Base-by-base conservation (phyloP, 2,888 invertebrate species). In the Notodonta ziczac region DNA sequence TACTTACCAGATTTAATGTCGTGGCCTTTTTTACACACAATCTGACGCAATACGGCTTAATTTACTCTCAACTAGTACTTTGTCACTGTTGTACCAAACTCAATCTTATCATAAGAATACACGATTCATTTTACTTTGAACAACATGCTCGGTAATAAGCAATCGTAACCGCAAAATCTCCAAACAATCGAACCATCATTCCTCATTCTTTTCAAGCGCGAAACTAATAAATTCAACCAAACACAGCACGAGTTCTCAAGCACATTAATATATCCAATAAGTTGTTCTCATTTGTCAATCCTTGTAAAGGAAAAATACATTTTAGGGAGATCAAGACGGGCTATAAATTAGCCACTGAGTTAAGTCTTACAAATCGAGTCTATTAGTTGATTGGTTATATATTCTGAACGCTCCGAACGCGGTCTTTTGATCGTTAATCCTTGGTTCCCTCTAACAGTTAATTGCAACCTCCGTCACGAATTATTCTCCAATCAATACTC, bases 271-370 rank as follows among this genome's bases (percentile, higher is more conserved):
- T 57, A 66, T 68, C 59, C 62, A 60, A 65, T 66, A 60, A 68
- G 65, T 74, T 66, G 63, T 65, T 65, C 55, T 63, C 59, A 73
- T 68, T 68, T 66, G 64, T 68, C 67, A 61, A 61, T 62, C 44
- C 61, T 56, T 59, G 32, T 42, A 56, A 66, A 53, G 57, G 59
- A 50, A 13, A 54, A 65, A 69, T 66, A 60, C 5, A 50, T 57
- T 60, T 51, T 57, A 56, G 62, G 60, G 61, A 63, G 52, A 58
- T 55, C 13, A 56, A 52, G 9, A 42, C 32, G 56, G 39, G 56
- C 50, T 56, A 60, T 58, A 66, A 64, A 72, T 64, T 63, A 60
- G 57, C 9, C 32, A 52, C 58, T 55, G 35, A 7, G 16, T 14
- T 48, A 51, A 12, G 32, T 58, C 40, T 60, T 61, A 58, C 60